Base-by-base conservation (phyloP, 2,113 vertebrate species). In the Hemiscyllium ocellatum region DNA sequence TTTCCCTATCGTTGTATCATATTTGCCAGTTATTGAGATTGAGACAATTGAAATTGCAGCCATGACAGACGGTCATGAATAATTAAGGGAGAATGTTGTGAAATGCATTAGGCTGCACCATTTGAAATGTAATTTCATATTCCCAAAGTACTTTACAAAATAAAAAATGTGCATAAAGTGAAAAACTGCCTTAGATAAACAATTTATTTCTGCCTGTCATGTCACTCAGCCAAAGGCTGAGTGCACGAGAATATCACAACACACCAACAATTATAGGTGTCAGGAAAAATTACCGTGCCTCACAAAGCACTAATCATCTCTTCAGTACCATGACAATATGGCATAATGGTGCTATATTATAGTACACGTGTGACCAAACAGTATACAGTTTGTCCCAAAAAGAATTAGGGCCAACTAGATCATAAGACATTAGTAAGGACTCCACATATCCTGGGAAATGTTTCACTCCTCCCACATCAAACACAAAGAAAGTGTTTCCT, bases 201-300 rank as follows among this genome's bases (percentile, higher is more conserved):
- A 93, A 37, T 93, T 93, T 93, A 66, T 93, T 93, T 93, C 89
- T 93, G 89, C 29, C 89, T 93, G 56, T 93, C 89, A 20, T 93
- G 89, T 37, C 89, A 93, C 56, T 93, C 89, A 66, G 89, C 89
- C 89, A 66, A 66, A 65, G 89, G 89, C 89, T 66, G 89, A 66
- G 89, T 66, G 29, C 89, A 93, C 66, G 89, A 66, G 61, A 66
- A 93, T 93, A 93, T 93, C 89, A 93, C 56, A 93, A 93, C 89
- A 93, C 56, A 93, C n/a, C 89, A 93, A 93, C 89, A 93, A 93
- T 93, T 93, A 93, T n/a, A 66, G 89, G 89, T 93, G 89, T 66
- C 89, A 93, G 89, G 89, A 66, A 93, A 93, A 42, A 93, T 93
- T 93, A 93, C 89, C n/a, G 33, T 93, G 89, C 89, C 66, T 66